Conservation (phyloP, 2,113 vertebrate genomes). For the Eulemur rufifrons region DNA sequence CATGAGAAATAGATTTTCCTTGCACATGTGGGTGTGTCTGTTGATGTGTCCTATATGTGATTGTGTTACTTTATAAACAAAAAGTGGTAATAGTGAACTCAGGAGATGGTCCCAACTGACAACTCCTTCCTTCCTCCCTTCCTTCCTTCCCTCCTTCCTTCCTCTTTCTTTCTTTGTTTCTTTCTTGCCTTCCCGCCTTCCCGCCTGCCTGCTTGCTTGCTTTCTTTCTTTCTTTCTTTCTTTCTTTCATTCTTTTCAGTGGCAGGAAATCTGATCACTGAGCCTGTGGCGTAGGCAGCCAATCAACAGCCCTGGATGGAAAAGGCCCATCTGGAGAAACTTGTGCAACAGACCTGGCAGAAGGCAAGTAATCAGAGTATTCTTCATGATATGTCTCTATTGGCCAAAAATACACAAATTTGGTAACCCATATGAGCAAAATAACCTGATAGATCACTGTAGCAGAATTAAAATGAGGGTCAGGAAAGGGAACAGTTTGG, state of each 20-base stretch:
- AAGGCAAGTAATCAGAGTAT: not conserved
- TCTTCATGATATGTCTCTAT: not conserved
- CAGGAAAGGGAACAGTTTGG: not conserved
- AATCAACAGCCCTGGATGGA: constrained; percentile 42
- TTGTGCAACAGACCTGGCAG: not conserved
- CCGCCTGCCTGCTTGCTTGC: too few species aligned
- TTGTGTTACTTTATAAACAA: constrained; percentile 33
- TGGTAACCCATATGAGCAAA: not conserved
- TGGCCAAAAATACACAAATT: not conserved
- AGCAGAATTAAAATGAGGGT: not conserved
- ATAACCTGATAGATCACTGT: not conserved
- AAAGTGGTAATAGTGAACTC: not conserved
- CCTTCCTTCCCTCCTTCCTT: not conserved
- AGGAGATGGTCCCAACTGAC: not conserved
- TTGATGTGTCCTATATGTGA: not conserved
- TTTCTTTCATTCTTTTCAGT: not conserved
- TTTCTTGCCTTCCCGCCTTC: not conserved
- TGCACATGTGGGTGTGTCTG: not conserved
- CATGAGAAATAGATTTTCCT: constrained; percentile 43
- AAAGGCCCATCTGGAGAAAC: constrained; percentile 27
- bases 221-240: not conserved
- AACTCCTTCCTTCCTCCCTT: not conserved
- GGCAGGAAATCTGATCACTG: constrained; percentile 44
- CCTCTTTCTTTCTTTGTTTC: not conserved
- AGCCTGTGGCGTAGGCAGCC: constrained; percentile 21